Base-by-base conservation (phyloP, 2,888 invertebrate genomes). In the Limenitis camilla region DNA sequence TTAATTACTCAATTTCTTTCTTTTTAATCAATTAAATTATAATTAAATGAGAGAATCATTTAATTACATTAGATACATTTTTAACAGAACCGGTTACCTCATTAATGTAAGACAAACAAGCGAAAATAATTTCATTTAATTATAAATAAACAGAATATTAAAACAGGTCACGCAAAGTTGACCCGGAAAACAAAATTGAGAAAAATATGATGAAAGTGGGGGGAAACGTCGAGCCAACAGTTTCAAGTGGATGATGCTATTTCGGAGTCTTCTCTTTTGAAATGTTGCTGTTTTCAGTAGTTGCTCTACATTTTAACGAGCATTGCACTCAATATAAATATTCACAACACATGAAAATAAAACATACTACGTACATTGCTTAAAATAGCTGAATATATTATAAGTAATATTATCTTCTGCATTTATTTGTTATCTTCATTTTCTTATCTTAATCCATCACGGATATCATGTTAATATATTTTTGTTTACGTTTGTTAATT, bases 161-260 rank as follows among this genome's bases (percentile, higher is more conserved):
- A 58, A 58, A 48, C 50, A 55, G 58, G 58, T 55, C 58, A 55
- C 49, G 58, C 53, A 38, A 50, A 46, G 52, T 52, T 58, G 58
- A 58, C 58, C 55, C 44, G 52, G 52, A 55, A 53, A 58, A 58
- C n/a, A 40, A 55, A 55, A 58, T 52, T 58, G 49, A 52, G 51
- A 44, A 45, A 53, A 55, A 44, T 31, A 40, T 43, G 33, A n/a
- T n/a, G n/a, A n/a, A n/a, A n/a, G 38, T 45, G 45, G 41, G 45
- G 38, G 38, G 44, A 44, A 54, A 48, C 27, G 49, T 36, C 45
- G 42, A 36, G 40, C 40, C 43, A 52, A 48, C 29, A 46, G 42
- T 40, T 49, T 52, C 7, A 40, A 54, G 52, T 52, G 31, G 40
- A 32, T 39, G 32, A 49, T 42, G 48, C 30, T 51, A 54, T 55